These are phyloP conservation scores for Drosophila sproati DNA, from an alignment of 1,140 invertebrate species.

Conservation along the genomic window DNA sequence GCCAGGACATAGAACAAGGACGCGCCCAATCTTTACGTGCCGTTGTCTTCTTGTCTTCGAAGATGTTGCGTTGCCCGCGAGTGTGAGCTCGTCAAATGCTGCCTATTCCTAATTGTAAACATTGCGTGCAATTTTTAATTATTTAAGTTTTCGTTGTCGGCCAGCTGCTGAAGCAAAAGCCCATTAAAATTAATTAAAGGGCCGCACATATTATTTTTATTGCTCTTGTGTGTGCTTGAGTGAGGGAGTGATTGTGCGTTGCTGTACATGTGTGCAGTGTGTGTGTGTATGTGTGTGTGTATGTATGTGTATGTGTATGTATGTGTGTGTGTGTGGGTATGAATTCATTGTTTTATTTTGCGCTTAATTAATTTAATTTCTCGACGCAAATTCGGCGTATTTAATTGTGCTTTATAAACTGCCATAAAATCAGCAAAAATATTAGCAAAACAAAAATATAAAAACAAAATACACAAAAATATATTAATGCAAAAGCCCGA, in stretches of 20 bases:
- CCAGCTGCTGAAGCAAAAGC: conserved; percentile 57
- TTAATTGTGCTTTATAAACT: conserved; percentile 79
- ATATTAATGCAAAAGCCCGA: conserved; percentile 39
- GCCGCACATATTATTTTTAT: conserved; percentile 76
- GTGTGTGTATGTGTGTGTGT: conserved; percentile 53
- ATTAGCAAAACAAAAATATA: conserved; percentile 20
- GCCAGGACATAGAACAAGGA: not conserved
- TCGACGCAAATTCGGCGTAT: conserved; percentile 68
- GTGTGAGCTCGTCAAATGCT: conserved; percentile 47
- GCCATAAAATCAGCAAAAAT: conserved; percentile 68
- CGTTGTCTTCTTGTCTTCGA: not conserved
- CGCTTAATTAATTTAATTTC: conserved; percentile 81
- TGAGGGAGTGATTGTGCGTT: not conserved
- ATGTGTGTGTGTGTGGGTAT: conserved; percentile 52
- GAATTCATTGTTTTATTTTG: conserved; percentile 65
- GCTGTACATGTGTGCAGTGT: conserved; percentile 36
- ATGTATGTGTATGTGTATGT: conserved; percentile 47
- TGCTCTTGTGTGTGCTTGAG: conserved; percentile 56
- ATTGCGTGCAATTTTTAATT: conserved; percentile 84
- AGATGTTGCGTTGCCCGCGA: not conserved
- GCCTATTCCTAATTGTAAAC: conserved; percentile 82
- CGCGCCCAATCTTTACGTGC: not conserved
- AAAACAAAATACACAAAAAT: conserved; percentile 39
- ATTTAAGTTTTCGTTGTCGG: conserved; percentile 73
- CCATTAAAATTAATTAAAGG: conserved; percentile 83